Base-by-base conservation (phyloP, 2,797 vertebrate species). In the Paratrypauchen microcephalus region DNA sequence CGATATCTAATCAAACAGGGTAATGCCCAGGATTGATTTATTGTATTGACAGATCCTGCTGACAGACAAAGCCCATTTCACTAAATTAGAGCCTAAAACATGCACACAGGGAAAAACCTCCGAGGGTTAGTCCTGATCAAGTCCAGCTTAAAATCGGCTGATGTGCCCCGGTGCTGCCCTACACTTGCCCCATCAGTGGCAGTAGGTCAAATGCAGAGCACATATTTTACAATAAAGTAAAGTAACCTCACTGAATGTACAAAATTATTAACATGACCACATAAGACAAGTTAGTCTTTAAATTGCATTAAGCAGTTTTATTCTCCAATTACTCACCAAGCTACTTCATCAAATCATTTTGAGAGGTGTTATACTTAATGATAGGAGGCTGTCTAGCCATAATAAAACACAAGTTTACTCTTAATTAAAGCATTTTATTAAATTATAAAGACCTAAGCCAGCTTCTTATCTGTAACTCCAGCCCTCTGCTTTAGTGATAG, bases 341-440 rank as follows among this genome's bases (percentile, higher is more conserved):
- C 54, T 56, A 56, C 54, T 56, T 56, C 26, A 58, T 58, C 56
- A 58, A 30, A 30, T 30, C 56, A 58, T 18, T 30, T 30, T 30
- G 24, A 58, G 26, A 58, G 24, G 19, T 30, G 15, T 18, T 5
- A 58, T 2, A 16, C 26, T 19, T 56, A 56, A 56, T 56, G 24
- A 56, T 58, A 58, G 23, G 26, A 6, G 26, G 24, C 56, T 58
- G 56, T 30, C 56, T 30, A 58, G 54, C 54, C 54, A 58, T 28
- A 18, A 30, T 56, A 56, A 56, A 56, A 56, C 4, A 12, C 15
- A 56, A 5, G 23, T 56, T 26, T 56, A 4, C 5, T 19, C 54
- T 24, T 55, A 55, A 24, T 55, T 56, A 56, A 4, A 5, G 13
- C 2, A 21, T 23, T 55, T 18, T 18, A 50, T 50, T 50, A 50